Base-by-base conservation (phyloP, 2,797 vertebrate species). In the Peromyscus aztecus region DNA sequence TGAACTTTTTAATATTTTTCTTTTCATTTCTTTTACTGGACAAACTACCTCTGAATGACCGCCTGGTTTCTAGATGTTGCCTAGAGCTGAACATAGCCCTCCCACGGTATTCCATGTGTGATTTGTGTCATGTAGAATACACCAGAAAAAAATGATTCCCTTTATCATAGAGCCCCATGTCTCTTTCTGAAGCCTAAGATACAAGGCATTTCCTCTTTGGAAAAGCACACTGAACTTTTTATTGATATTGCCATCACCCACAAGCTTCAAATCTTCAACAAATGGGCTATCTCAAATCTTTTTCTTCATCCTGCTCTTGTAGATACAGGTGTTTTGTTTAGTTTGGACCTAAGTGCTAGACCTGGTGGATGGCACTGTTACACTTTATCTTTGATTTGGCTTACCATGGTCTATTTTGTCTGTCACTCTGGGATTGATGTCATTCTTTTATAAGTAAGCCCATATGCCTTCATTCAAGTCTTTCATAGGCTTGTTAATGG, bases 401-500 rank as follows among this genome's bases (percentile, higher is more conserved):
- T 94, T 90, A 52, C n/a, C 0, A 4, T 59, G 37, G n/a, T 91
- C 67, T 95, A 59, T 92, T 94, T 97, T 94, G 92, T 61, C 63
- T 93, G 90, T 94, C 81, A 83, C 24, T 93, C 71, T 61, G 46
- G 90, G 65, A 84, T 93, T 91, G 83, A 86, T 94, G 71, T 87
- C 91, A 93, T 87, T 49, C 71, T 96, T 37, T 95, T 69, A 80
- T 85, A 96, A 94, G 59, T 40, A 94, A 59, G n/a, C 90, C n/a
- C 23, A 23, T 77, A n/a, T 93, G 46, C 34, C 40, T 96, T 91
- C 73, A 84, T 91, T 37, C 29, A 93, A 94, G 19, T 92, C 65
- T 93, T 94, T 94, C 94, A 93, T 92, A 97, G 84, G 61, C 69
- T 81, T 73, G 49, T 88, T 96, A 96, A 31, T 69, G 87, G 83